phyloP scores from a whole-genome alignment of 2,888 invertebrate genomes.

The Thera britannica region DNA sequence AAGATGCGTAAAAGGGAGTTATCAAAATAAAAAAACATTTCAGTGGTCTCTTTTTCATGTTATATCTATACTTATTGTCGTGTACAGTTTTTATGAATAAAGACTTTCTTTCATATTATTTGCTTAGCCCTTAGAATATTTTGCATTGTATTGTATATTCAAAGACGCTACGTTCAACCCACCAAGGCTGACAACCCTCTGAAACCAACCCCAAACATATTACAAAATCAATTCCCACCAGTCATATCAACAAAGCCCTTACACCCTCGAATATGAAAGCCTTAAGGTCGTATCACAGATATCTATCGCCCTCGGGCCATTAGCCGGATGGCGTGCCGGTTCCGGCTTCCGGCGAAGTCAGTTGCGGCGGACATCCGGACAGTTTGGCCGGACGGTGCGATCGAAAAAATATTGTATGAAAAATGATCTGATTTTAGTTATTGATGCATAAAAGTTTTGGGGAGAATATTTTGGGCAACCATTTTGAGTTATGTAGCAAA shows the following conservation, averaged over 20 bases:
- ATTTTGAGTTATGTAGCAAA: slow-evolving; percentile 7
- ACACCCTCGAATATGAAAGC: slow-evolving; percentile 29
- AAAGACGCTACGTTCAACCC: not conserved
- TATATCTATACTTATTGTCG: too few relatives aligned
- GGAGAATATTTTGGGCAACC: not conserved
- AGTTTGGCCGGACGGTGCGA: slow-evolving; percentile 29
- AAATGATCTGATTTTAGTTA: slow-evolving; percentile 33
- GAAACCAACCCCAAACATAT: slow-evolving; percentile 5
- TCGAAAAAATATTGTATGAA: slow-evolving; percentile 43
- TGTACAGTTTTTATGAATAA: too few relatives aligned
- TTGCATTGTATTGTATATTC: not conserved
- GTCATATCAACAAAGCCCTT: slow-evolving; percentile 20
- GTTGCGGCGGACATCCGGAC: slow-evolving; percentile 46
- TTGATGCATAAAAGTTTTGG: slow-evolving; percentile 31
- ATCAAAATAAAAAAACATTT: too few relatives aligned
- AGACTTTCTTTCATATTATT: too few relatives aligned
- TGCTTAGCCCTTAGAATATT: too few relatives aligned
- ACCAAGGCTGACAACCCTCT: not conserved
- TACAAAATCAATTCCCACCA: slow-evolving; percentile 23
- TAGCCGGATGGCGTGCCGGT: slow-evolving; percentile 52
- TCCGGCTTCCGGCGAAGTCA: slow-evolving; percentile 58
- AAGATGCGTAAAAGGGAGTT: too few relatives aligned
- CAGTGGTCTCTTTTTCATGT: too few relatives aligned
- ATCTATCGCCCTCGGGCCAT: slow-evolving; percentile 56
- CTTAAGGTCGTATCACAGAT: slow-evolving; percentile 34